phyloP scores from a whole-genome alignment of 2,888 invertebrate species.

The Xestia ashworthii region DNA sequence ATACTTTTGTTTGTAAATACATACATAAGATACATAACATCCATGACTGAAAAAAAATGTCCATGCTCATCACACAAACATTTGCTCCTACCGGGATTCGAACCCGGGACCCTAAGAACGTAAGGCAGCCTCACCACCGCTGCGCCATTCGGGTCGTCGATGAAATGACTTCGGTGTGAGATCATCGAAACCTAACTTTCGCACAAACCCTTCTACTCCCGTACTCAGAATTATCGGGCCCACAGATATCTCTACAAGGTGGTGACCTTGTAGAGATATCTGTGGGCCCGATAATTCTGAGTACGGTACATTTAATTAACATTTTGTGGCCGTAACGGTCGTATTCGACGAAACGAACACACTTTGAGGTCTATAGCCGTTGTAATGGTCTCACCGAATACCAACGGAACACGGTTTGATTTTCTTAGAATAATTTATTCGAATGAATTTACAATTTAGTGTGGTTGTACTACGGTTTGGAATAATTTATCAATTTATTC shows the following conservation, averaged over 20 bases:
- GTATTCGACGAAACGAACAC: slow-evolving; percentile 55
- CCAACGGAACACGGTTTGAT: slow-evolving; percentile 32
- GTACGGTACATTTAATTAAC: slow-evolving; percentile 63
- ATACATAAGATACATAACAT: too few species aligned
- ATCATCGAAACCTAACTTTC: not conserved
- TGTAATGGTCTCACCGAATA: slow-evolving; percentile 30
- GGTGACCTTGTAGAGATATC: slow-evolving; percentile 30
- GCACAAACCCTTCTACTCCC: not conserved
- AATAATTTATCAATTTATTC: slow-evolving; percentile 35
- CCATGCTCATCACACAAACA: too few species aligned
- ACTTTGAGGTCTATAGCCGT: slow-evolving; percentile 41
- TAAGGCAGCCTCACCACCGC: too few species aligned
- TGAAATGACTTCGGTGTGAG: not conserved
- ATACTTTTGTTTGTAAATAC: too few species aligned
- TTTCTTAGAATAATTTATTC: slow-evolving; percentile 51
- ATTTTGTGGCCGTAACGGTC: slow-evolving; percentile 48
- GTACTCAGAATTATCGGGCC: too few species aligned
- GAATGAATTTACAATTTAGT: slow-evolving; percentile 39
- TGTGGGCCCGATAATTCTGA: slow-evolving; percentile 47
- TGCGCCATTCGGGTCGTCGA: not conserved
- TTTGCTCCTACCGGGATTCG: too few species aligned
- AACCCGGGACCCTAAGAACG: too few species aligned
- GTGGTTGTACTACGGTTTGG: slow-evolving; percentile 13
- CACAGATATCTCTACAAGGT: too few species aligned
- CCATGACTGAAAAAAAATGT: too few species aligned